These are phyloP conservation scores for Oxyruncus cristatus DNA, from an alignment of 2,113 vertebrate genomes.

Conservation along the genomic window DNA sequence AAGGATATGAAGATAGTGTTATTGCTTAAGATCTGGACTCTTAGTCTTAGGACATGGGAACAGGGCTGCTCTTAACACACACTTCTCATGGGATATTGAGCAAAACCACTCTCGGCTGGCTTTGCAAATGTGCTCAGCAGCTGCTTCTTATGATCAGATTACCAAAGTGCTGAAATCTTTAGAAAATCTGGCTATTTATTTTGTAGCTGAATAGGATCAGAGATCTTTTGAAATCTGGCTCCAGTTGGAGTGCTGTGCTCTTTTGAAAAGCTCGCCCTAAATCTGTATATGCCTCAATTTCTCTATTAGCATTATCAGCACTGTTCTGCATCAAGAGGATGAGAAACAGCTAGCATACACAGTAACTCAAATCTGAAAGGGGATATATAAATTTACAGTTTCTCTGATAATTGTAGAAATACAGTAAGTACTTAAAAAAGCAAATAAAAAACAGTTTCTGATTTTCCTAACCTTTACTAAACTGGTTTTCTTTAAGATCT, in stretches of 20 bases:
- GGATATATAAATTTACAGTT: neutral
- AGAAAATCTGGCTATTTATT: constrained; percentile 61
- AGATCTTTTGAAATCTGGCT: constrained; percentile 59
- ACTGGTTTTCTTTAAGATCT: neutral
- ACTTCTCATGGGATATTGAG: neutral
- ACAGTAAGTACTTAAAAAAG: neutral
- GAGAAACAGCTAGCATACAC: neutral
- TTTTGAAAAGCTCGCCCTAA: constrained; percentile 47
- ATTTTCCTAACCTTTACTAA: neutral
- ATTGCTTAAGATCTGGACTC: neutral
- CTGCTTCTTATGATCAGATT: constrained; percentile 61
- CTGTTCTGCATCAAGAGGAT: constrained; percentile 22
- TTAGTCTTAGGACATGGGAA: neutral
- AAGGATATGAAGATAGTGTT: neutral
- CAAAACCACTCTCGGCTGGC: neutral
- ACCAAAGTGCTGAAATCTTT: constrained; percentile 60
- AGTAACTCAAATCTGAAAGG: constrained; percentile 21
- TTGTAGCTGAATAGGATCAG: constrained; percentile 53
- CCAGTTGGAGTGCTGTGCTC: constrained; percentile 16
- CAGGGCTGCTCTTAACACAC: neutral
- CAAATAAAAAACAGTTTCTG: neutral
- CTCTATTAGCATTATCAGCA: constrained; percentile 47
- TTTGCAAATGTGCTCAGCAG: constrained; percentile 44
- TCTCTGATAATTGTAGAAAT: neutral
- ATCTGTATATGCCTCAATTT: constrained; percentile 44